Evolutionary conservation across 2,888 invertebrate species (phyloP).

Genomic region (Hedya salicella): DNA sequence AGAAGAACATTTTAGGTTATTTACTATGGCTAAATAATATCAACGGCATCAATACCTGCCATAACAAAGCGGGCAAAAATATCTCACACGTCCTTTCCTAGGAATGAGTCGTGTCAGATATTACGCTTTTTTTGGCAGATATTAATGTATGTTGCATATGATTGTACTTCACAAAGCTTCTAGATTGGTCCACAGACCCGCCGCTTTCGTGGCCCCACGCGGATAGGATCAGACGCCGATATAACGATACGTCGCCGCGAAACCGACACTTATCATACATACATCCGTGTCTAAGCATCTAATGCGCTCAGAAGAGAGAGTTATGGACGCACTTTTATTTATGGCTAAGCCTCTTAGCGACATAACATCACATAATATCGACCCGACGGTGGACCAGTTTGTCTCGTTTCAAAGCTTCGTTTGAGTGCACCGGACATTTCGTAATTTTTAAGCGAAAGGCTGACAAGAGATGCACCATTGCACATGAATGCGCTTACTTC

Average conservation of each 20-base stretch:
- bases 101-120: too few relatives aligned
- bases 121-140: too few relatives aligned
- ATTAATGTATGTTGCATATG: too few relatives aligned
- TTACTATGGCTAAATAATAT: too few relatives aligned
- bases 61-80: too few relatives aligned
- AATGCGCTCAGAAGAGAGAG: slow-evolving; percentile 35
- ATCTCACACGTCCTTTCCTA: too few relatives aligned
- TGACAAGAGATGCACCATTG: background rate
- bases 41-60: too few relatives aligned
- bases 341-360: slow-evolving; percentile 18
- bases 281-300: slow-evolving; percentile 41
- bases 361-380: slow-evolving; percentile 15
- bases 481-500: background rate
- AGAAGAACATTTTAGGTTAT: too few relatives aligned
- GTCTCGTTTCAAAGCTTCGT: background rate
- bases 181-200: background rate
- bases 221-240: slow-evolving; percentile 35
- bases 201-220: slow-evolving; percentile 20
- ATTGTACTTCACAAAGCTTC: background rate
- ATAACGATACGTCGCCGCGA: slow-evolving; percentile 25
- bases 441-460: background rate
- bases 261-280: slow-evolving; percentile 28
- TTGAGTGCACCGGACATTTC: background rate
- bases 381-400: background rate
- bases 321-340: slow-evolving; percentile 32